Conservation (phyloP, 2,113 vertebrate genomes). For the Siniperca chuatsi region DNA sequence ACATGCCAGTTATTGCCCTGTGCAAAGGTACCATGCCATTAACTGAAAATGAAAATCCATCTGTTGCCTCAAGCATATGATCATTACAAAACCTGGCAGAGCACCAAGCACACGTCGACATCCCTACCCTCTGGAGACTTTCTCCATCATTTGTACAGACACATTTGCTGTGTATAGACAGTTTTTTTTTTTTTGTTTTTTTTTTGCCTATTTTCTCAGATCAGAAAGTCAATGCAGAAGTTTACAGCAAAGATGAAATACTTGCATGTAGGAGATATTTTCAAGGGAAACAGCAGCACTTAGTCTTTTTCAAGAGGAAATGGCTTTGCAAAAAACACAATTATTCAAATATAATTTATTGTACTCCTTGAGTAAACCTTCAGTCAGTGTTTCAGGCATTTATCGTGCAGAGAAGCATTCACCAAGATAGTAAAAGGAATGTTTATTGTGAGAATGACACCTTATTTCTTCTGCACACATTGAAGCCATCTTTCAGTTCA, state of each 20-base stretch:
- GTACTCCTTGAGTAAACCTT: neutral
- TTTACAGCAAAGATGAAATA: neutral
- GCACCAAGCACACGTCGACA: neutral
- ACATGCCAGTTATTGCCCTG: neutral
- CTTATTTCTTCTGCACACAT: neutral
- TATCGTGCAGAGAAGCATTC: neutral
- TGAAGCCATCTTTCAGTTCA: neutral
- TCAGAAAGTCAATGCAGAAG: neutral
- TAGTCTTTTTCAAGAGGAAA: neutral
- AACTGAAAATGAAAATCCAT: conserved; percentile 35
- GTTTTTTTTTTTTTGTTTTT: neutral
- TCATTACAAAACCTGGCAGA: conserved; percentile 2
- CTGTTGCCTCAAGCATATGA: neutral
- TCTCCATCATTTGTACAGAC: conserved; percentile 2
- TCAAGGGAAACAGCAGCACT: neutral
- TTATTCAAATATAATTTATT: neutral
- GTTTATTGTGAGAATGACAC: neutral
- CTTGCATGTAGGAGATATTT: neutral
- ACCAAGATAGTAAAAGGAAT: neutral
- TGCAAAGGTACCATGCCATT: conserved; percentile 13
- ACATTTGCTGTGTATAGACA: conserved; percentile 11
- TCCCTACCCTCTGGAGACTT: conserved; percentile 3
- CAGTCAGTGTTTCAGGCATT: neutral
- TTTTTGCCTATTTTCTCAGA: neutral
- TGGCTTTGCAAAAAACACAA: neutral